A percentile compares a stretch with the other conserved stretches of the same genome.
phyloP scores from a whole-genome alignment of 2,113 vertebrate genomes.

The Isurus oxyrinchus region DNA sequence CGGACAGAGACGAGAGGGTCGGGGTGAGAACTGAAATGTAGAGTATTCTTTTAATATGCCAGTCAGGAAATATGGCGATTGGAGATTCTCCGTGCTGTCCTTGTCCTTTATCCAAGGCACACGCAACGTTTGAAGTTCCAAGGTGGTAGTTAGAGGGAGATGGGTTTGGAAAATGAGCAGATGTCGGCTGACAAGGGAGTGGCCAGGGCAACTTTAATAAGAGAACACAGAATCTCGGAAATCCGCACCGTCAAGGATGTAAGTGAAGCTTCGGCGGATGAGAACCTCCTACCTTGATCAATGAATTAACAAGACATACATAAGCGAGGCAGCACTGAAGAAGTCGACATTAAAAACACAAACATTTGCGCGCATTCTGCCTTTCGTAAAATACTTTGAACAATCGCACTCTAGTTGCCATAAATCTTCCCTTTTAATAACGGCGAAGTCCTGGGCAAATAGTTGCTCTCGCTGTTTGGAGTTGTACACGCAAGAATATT shows the following conservation, averaged over 20 bases:
- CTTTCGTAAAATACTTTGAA: neutral
- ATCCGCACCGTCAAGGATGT: neutral
- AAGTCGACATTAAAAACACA: neutral
- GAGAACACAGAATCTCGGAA: neutral
- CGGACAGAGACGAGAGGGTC: neutral
- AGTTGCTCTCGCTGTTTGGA: neutral
- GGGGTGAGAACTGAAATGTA: neutral
- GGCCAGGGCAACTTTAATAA: neutral
- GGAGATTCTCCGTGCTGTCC: neutral
- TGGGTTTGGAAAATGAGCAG: neutral
- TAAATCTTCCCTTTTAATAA: neutral
- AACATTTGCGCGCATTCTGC: neutral
- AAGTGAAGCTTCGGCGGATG: neutral
- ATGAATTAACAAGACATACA: neutral
- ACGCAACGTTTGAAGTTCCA: neutral
- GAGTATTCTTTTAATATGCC: too few species aligned
- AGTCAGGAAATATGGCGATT: neutral
- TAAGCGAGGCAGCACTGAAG: neutral
- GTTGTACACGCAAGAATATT: neutral
- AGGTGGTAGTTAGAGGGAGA: neutral
- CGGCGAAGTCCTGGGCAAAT: neutral
- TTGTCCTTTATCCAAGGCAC: neutral
- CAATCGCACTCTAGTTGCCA: neutral
- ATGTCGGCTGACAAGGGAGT: neutral
- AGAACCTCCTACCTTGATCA: neutral